Conservation (phyloP, 2,888 invertebrate genomes). For the Morpho helenor region DNA sequence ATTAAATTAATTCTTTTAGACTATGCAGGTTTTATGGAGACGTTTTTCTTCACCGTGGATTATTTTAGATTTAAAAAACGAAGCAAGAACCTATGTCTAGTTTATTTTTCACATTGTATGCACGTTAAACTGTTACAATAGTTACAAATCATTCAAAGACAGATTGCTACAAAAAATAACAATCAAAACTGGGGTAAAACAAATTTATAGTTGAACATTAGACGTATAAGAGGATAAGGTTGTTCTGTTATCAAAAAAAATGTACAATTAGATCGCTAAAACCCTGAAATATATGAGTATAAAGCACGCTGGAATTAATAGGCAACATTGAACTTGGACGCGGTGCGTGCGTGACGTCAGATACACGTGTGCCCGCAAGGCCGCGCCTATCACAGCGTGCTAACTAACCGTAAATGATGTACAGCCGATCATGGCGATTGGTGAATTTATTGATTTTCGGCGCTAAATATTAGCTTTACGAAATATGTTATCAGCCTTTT, state of each 20-base stretch:
- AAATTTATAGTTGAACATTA: no score
- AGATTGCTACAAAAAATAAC: no score
- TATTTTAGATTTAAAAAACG: no score
- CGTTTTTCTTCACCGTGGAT: no score
- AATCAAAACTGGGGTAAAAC: no score
- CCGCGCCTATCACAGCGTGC: conserved; percentile 47
- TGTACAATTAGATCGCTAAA: conserved; percentile 5
- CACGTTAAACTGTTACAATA: no score
- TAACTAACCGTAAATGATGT: conserved; percentile 37
- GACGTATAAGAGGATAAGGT: no score
- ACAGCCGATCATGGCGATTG: conserved; percentile 15
- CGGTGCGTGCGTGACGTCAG: conserved; percentile 63
- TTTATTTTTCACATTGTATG: no score
- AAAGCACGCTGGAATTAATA: conserved; percentile 22
- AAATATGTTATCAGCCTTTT: neutral
- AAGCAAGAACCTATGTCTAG: no score
- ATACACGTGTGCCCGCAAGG: conserved; percentile 48
- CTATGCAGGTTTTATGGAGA: no score
- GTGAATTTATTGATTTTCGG: conserved; percentile 16
- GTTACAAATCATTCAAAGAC: no score
- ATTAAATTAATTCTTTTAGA: no score
- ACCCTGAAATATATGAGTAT: conserved; percentile 16
- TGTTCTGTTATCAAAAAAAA: neutral
- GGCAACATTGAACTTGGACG: conserved; percentile 76
- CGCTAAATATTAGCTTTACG: conserved; percentile 5